Base-by-base conservation (phyloP, 2,888 invertebrate species). In the Tupiocoris notatus region DNA sequence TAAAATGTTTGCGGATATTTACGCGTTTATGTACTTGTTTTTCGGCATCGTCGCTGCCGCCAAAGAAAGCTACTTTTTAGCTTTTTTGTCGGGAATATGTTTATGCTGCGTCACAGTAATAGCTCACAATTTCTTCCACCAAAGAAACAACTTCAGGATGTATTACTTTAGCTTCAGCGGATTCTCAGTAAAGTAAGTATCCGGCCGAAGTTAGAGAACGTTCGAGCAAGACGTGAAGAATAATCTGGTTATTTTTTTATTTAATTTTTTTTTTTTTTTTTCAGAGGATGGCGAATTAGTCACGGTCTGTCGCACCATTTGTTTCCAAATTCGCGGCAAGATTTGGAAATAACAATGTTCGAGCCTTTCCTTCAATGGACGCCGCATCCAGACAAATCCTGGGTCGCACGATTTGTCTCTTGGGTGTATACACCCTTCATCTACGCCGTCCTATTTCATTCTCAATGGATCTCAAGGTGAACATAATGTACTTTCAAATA, bases 291-390 rank as follows among this genome's bases (percentile, higher is more conserved):
- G 88, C 86, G 93, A 77, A 88, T 93, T 57, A 89, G 89, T 0
- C 94, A 94, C 81, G 89, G 86, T 0, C 82, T 94, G 59, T 92
- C 92, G 54, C 94, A 94, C 83, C 94, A 94, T 82, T 84, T 91
- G 7, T 92, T 89, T 82, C 88, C 93, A 0, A 94, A 94, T 82
- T 91, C 93, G 0, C 84, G 90, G 1, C 87, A 89, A 83, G 94
- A 94, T 83, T 84, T 90, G 78, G 92, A 94, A 83, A 85, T 93
- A 16, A 89, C 89, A 67, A 84, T 87, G 70, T 84, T 89, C 54
- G 91, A 92, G 82, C 93, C 93, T 0, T 82, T 90, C 56, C 82
- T 91, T 0, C 86, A 88, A 64, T 93, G 88, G 86, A 83, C 91
- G 68, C 91, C 93, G 0, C 83, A 79, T 0, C 68, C 79, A 2